These are phyloP conservation scores for Perca flavescens DNA, from an alignment of 2,113 vertebrate genomes.

Conservation along the genomic window DNA sequence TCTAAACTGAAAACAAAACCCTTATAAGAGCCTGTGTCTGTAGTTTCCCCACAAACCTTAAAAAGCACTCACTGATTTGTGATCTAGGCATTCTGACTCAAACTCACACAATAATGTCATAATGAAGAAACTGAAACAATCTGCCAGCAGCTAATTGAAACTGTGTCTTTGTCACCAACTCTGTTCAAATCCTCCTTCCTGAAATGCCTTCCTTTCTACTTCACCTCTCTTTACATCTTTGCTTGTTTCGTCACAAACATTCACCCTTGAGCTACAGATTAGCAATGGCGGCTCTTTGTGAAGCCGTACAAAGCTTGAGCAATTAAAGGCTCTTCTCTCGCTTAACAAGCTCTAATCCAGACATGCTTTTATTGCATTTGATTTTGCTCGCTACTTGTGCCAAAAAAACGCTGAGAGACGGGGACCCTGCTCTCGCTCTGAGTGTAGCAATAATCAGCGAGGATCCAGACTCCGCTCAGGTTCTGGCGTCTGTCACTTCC, in stretches of 20 bases:
- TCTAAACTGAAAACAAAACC: background rate
- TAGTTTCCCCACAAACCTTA: background rate
- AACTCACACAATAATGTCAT: background rate
- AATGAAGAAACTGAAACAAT: conserved; percentile 5
- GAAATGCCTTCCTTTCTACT: conserved; percentile 43
- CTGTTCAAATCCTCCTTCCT: conserved; percentile 46
- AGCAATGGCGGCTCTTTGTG: conserved; percentile 80
- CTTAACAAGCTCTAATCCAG: conserved; percentile 85
- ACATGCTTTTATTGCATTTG: conserved; percentile 84
- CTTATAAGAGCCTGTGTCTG: background rate
- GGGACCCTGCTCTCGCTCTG: conserved; percentile 58
- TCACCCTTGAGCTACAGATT: conserved; percentile 84
- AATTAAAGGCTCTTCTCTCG: conserved; percentile 82
- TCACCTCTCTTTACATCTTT: conserved; percentile 49
- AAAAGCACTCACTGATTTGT: conserved; percentile 2
- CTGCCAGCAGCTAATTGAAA: conserved; percentile 49
- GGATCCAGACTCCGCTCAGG: conserved; percentile 53
- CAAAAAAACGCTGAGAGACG: conserved; percentile 70
- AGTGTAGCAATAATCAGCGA: conserved; percentile 62
- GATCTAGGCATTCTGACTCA: background rate
- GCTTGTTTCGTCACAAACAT: conserved; percentile 76
- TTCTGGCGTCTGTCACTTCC: conserved; percentile 63
- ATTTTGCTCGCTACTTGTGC: conserved; percentile 73
- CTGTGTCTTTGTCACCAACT: conserved; percentile 49
- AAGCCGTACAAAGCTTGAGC: conserved; percentile 76